These are phyloP conservation scores for Aromia moschata DNA, from an alignment of 2,888 invertebrate genomes.

Conservation along the genomic window DNA sequence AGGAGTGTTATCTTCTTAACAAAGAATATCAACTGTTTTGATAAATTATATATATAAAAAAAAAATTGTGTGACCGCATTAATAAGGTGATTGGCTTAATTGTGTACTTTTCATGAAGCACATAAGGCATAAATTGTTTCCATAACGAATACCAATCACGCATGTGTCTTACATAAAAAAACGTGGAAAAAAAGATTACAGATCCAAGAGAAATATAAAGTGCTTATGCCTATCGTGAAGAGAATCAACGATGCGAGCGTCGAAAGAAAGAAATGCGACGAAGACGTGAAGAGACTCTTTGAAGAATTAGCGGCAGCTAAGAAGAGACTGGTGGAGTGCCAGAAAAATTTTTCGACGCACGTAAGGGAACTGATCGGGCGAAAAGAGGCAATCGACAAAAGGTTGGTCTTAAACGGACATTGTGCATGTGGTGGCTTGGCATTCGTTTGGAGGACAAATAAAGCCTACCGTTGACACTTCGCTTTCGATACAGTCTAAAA, in stretches of 20 bases:
- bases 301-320: constrained; percentile 54
- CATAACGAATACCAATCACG: not conserved
- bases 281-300: constrained; percentile 54
- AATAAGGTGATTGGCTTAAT: too few relatives aligned
- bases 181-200: constrained; percentile 56
- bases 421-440: too few relatives aligned
- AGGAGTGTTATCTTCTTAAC: too few relatives aligned
- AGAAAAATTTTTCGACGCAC: constrained; percentile 51
- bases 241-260: constrained; percentile 56
- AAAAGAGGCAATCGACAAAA: constrained; percentile 56
- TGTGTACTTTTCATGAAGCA: constrained; percentile 1
- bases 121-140: not conserved
- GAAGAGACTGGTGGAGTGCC: constrained; percentile 50
- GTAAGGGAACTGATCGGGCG: constrained; percentile 53
- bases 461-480: too few relatives aligned
- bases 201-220: constrained; percentile 61
- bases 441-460: too few relatives aligned
- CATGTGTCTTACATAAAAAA: constrained; percentile 24
- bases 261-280: constrained; percentile 56
- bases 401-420: constrained; percentile 55
- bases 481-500: too few relatives aligned
- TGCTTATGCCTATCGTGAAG: constrained; percentile 56
- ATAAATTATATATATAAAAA: too few relatives aligned
- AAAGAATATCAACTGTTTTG: too few relatives aligned
- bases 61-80: too few relatives aligned